Base-by-base conservation (phyloP, 2,888 invertebrate genomes). In the Trachelus troglodyta region DNA sequence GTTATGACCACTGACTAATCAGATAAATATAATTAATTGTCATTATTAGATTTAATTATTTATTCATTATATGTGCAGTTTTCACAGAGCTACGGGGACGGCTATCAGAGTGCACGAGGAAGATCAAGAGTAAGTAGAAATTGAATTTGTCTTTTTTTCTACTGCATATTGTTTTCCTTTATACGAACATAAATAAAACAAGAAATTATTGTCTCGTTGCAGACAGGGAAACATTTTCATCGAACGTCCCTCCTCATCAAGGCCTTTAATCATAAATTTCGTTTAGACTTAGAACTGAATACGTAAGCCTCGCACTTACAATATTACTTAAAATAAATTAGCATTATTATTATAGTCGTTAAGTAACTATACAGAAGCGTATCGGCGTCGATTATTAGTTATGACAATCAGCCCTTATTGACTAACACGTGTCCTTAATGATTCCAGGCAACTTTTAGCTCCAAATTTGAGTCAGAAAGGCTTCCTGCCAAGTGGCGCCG, bases 191-290 rank as follows among this genome's bases (percentile, higher is more conserved):
- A 56, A 56, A 56, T 23, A 1, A 23, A 56, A 23, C 9, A 56
- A 80, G 73, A 33, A 76, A 23, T 77, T 79, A 81, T 83, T 87
- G 82, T 89, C 90, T 93, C 93, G 93, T 95, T 95, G 84, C 95
- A 98, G 97, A 95, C 96, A 89, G 96, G 96, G 90, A 97, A 97
- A 94, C 98, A 98, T 93, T 97, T 96, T 93, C 97, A 98, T 92
- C 95, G 97, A 92, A 98, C 98, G 90, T 97, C 97, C 92, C 95
- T 98, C 92, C 96, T 98, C 94, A 98, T 98, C 94, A 98, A 98
- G 94, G 98, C 98, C 93, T 98, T 98, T 94, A 97, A 96, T 94
- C 97, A 98, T 93, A 98, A 97, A 94, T 98, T 98, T 94, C 96
- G 97, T 92, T 94, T 98, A 93, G 97, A 98, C 93, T 94, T 98